Conservation (phyloP, 1,140 invertebrate species). For the Manduca sexta region DNA sequence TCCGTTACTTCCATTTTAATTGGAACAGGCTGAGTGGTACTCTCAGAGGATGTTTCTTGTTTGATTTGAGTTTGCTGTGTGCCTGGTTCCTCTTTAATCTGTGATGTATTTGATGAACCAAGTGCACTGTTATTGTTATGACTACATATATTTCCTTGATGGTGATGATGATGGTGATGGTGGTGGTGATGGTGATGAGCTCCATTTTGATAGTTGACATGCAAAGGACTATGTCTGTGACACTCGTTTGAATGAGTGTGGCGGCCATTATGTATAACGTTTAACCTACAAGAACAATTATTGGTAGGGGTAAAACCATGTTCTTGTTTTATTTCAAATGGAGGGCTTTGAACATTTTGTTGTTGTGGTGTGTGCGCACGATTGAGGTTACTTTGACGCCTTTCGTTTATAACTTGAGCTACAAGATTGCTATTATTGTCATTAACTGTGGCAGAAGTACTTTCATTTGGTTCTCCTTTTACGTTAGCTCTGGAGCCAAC, state of each 20-base stretch:
- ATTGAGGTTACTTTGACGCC: slow-evolving; percentile 2
- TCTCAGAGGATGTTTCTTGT: slow-evolving; percentile 12
- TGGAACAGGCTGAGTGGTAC: background rate
- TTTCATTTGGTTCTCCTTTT: no score
- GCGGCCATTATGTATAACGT: slow-evolving; percentile 17
- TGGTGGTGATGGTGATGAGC: slow-evolving; percentile 35
- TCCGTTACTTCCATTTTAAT: slow-evolving; percentile 23
- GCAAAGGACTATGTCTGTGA: slow-evolving; percentile 18
- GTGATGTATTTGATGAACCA: slow-evolving; percentile 12
- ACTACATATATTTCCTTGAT: slow-evolving; percentile 11
- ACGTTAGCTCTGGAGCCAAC: no score
- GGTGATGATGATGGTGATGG: slow-evolving; percentile 25
- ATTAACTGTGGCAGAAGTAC: no score
- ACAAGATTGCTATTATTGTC: slow-evolving; percentile 5
- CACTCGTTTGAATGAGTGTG: slow-evolving; percentile 14
- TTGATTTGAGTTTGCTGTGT: slow-evolving; percentile 18
- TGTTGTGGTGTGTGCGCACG: slow-evolving; percentile 3
- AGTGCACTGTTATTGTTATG: background rate
- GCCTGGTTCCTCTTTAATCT: slow-evolving; percentile 49
- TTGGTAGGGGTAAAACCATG: slow-evolving; percentile 10
- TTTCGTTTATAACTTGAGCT: background rate
- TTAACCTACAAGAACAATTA: slow-evolving; percentile 22
- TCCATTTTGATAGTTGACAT: slow-evolving; percentile 27
- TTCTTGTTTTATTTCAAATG: slow-evolving; percentile 31
- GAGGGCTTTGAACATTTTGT: slow-evolving; percentile 9